phyloP scores from a whole-genome alignment of 1,140 invertebrate species.

The Ceratoteleas bidentatus region DNA sequence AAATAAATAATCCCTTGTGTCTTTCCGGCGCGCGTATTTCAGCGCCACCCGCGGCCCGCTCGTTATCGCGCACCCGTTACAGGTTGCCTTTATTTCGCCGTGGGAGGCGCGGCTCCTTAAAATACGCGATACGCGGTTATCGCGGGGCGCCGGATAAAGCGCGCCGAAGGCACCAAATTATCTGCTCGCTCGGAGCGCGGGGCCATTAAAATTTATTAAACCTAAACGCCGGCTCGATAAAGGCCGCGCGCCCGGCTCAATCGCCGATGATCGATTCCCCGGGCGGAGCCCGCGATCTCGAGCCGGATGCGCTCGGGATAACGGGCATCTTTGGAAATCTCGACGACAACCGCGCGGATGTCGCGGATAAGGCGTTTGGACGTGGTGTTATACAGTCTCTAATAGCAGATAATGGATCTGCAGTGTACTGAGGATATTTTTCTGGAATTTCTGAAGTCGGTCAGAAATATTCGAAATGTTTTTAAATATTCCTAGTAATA shows the following conservation, averaged over 20 bases:
- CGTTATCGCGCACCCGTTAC: slow-evolving; percentile 23
- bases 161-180: slow-evolving; percentile 1
- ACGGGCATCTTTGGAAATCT: too few relatives aligned
- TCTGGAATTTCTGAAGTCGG: too few relatives aligned
- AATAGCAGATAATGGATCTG: too few relatives aligned
- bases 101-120: slow-evolving; percentile 1
- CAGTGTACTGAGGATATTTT: too few relatives aligned
- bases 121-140: slow-evolving; percentile 17
- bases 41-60: slow-evolving; percentile 1
- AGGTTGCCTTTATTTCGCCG: slow-evolving; percentile 25
- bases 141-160: not conserved
- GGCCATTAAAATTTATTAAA: slow-evolving; percentile 16
- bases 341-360: too few relatives aligned
- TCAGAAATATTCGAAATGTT: too few relatives aligned
- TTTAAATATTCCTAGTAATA: too few relatives aligned
- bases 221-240: not conserved
- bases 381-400: too few relatives aligned
- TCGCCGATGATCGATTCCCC: slow-evolving; percentile 16
- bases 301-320: too few relatives aligned
- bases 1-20: slow-evolving; percentile 77
- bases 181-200: not conserved
- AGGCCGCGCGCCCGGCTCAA: not conserved
- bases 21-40: slow-evolving; percentile 69
- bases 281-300: slow-evolving; percentile 22
- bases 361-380: too few relatives aligned